A percentile compares a stretch with the other conserved stretches of the same genome.
Evolutionary conservation across 2,113 vertebrate genomes (phyloP).

Genomic region (Syngnathus typhle): DNA sequence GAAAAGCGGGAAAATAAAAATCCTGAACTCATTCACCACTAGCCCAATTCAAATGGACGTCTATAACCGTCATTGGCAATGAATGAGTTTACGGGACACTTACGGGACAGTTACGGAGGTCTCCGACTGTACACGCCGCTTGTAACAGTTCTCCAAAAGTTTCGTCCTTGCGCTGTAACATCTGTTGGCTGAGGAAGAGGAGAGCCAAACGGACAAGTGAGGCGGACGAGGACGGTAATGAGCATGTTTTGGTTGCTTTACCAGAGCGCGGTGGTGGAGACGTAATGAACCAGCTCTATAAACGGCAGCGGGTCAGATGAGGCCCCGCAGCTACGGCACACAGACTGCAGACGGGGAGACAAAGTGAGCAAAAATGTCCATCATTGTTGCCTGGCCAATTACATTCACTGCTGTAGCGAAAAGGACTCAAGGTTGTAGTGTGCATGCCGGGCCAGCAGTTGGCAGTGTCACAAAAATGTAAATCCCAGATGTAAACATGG

Average conservation of each 20-base stretch:
- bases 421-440: neutral
- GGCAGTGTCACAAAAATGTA: too few species aligned
- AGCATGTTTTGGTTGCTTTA: conserved; percentile 61
- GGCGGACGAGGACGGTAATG: neutral
- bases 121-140: conserved; percentile 86
- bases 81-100: conserved; percentile 34
- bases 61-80: too few species aligned
- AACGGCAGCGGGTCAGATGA: conserved; percentile 95
- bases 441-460: too few species aligned
- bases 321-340: conserved; percentile 93
- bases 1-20: neutral
- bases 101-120: conserved; percentile 92
- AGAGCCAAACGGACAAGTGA: neutral
- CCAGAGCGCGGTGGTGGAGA: conserved; percentile 95
- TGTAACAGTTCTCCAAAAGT: conserved; percentile 90
- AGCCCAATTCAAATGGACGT: too few species aligned
- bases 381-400: neutral
- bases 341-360: conserved; percentile 68
- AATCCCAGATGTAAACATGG: too few species aligned
- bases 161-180: conserved; percentile 79
- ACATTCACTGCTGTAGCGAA: neutral
- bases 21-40: too few species aligned
- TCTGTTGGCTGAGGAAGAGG: conserved; percentile 77
- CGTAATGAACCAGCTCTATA: conserved; percentile 93
- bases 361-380: conserved; percentile 9